phyloP scores from a whole-genome alignment of 2,888 invertebrate genomes.

The Boloria euphrosyne region DNA sequence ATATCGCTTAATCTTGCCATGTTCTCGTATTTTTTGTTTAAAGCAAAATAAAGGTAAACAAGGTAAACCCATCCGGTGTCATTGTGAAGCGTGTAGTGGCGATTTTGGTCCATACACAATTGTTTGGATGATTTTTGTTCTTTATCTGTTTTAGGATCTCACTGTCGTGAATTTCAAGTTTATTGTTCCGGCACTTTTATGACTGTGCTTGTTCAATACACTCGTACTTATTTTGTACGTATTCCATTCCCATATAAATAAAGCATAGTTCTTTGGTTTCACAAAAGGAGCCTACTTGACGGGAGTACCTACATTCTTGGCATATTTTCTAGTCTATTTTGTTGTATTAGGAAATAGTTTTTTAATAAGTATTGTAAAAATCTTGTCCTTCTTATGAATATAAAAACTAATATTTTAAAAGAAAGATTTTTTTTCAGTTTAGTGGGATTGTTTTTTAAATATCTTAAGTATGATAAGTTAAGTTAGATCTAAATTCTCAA shows the following conservation, averaged over 20 bases:
- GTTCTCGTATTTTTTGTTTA: conserved; percentile 58
- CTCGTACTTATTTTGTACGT: conserved; percentile 9
- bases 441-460: too few species aligned
- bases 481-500: too few species aligned
- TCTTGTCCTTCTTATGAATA: too few species aligned
- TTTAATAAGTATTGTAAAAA: too few species aligned
- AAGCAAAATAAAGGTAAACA: conserved; percentile 69
- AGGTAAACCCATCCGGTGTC: conserved; percentile 64
- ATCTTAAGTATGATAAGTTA: too few species aligned
- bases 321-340: too few species aligned
- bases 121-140: conserved; percentile 25
- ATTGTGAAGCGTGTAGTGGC: conserved; percentile 48
- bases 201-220: conserved; percentile 14
- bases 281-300: too few species aligned
- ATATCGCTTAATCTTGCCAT: conserved; percentile 53
- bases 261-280: too few species aligned
- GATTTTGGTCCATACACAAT: conserved; percentile 28
- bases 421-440: too few species aligned
- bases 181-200: conserved; percentile 18
- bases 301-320: too few species aligned
- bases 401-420: too few species aligned
- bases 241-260: conserved; percentile 5
- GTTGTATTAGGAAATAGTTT: too few species aligned
- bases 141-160: conserved; percentile 18
- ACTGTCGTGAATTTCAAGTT: conserved; percentile 19